A percentile compares a stretch with the other conserved stretches of the same genome.
Conservation (phyloP, 2,888 invertebrate genomes). For the Cryptus viduatorius region DNA sequence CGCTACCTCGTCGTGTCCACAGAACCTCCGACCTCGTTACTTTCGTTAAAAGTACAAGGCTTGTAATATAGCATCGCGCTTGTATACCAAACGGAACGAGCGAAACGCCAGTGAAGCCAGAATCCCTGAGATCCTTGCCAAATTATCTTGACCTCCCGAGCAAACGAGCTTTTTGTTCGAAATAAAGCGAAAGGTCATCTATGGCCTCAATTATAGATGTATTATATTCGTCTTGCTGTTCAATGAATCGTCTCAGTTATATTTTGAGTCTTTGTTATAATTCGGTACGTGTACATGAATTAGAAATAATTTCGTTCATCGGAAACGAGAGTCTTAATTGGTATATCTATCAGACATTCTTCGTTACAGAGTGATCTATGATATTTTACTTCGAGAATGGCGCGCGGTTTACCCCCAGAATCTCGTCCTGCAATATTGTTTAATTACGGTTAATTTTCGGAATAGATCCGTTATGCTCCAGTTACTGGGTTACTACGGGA, state of each 20-base stretch:
- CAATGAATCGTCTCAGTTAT: background rate
- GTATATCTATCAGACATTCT: too few species aligned
- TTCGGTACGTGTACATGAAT: background rate
- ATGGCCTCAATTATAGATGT: background rate
- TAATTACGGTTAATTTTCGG: too few species aligned
- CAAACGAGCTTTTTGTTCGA: conserved; percentile 8
- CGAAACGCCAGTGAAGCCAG: conserved; percentile 1
- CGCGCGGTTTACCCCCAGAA: too few species aligned
- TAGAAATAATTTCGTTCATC: background rate
- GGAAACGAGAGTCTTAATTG: too few species aligned
- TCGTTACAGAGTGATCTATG: too few species aligned
- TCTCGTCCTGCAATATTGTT: too few species aligned
- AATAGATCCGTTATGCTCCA: too few species aligned
- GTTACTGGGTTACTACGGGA: too few species aligned
- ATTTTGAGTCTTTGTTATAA: background rate
- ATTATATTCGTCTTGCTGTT: background rate
- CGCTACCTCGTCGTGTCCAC: conserved; percentile 15
- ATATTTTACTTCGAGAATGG: too few species aligned
- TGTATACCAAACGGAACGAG: conserved; percentile 14
- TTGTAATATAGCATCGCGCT: conserved; percentile 2
- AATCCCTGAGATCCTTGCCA: background rate
- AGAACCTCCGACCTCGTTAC: conserved; percentile 53
- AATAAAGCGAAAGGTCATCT: background rate
- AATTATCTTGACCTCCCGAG: conserved; percentile 19
- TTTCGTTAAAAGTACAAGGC: conserved; percentile 57